These are phyloP conservation scores for Macaria notata DNA, from an alignment of 2,888 invertebrate genomes.

Conservation along the genomic window DNA sequence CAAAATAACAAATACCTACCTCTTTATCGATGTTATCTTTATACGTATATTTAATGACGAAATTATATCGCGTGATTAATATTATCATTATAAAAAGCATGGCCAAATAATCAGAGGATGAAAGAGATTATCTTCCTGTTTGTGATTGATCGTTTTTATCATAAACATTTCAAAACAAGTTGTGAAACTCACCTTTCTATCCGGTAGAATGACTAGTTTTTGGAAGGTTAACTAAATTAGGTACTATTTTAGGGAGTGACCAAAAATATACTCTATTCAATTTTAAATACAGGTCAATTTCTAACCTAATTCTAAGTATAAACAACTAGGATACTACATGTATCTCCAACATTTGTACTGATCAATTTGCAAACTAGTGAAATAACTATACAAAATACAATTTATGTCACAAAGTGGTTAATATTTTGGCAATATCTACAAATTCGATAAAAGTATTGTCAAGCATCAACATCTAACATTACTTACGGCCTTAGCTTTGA, in stretches of 20 bases:
- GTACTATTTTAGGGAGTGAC: not conserved
- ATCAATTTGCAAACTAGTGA: slow-evolving; percentile 2
- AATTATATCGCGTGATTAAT: too few species aligned
- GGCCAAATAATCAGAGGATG: too few species aligned
- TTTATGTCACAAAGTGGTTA: not conserved
- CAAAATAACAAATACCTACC: too few species aligned
- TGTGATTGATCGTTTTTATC: too few species aligned
- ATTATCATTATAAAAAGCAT: too few species aligned
- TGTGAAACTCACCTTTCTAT: slow-evolving; percentile 13
- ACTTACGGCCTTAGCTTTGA: not conserved
- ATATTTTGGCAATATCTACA: slow-evolving; percentile 14
- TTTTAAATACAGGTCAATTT: slow-evolving; percentile 4
- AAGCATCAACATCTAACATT: slow-evolving; percentile 12
- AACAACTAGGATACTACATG: not conserved
- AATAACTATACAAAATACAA: slow-evolving; percentile 8
- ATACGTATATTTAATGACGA: too few species aligned
- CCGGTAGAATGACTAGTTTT: not conserved
- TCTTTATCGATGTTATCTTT: too few species aligned
- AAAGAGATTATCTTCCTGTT: too few species aligned
- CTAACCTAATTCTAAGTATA: slow-evolving; percentile 9
- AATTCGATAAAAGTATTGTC: slow-evolving; percentile 7
- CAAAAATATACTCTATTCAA: slow-evolving; percentile 5
- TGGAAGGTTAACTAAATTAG: not conserved
- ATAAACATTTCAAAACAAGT: not conserved
- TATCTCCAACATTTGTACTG: slow-evolving; percentile 6